Evolutionary conservation across 1,140 invertebrate species (phyloP), one percentile per base, ranked within the genome.

Genomic region (Wiebesia pumilae): DNA sequence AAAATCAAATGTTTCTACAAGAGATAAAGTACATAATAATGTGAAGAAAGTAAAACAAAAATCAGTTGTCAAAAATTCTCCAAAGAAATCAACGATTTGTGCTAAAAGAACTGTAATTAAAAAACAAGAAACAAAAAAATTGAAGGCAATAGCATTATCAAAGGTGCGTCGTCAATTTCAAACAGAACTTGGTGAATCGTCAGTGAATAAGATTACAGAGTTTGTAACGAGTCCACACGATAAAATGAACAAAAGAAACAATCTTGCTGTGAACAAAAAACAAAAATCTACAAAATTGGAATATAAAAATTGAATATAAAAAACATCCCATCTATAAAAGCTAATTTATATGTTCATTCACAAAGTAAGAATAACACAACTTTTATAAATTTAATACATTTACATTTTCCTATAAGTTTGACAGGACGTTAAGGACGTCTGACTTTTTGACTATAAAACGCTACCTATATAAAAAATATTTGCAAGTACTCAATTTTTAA

Each of bases 121-220:
- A 79, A 84, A 84, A 35, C 47, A 40, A 47, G 69, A 75, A 47
- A 0, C 75, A 12, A 40, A 84, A 30, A 79, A 84, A 54, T 35
- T 51, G 1, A 84, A 77, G 54, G 27, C 58, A 67, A 30, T 69
- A 43, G n/a, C 62, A 33, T 27, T 80, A 27, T 54, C 78, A 27
- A 80, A 81, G 19, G 62, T 81, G 1, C 54, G 78, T 19, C 62
- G 69, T 6, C 33, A 67, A 69, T 54, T 79, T 54, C 21, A 81
- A 71, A 43, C 4, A 30, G 40, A 82, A n/a, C 3, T 51, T 35
- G 40, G 80, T 43, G 62, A 81, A 43, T 14, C 80, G 24, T 67
- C 62, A 12, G 10, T 62, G 19, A 62, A 67, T 16, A 67, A 47
- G 0, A 3, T 24, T 21, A 81, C 19, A 38, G 47, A 43, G n/a